Evolutionary conservation across 2,797 vertebrate species (phyloP).

Genomic region (Knipowitschia caucasica): DNA sequence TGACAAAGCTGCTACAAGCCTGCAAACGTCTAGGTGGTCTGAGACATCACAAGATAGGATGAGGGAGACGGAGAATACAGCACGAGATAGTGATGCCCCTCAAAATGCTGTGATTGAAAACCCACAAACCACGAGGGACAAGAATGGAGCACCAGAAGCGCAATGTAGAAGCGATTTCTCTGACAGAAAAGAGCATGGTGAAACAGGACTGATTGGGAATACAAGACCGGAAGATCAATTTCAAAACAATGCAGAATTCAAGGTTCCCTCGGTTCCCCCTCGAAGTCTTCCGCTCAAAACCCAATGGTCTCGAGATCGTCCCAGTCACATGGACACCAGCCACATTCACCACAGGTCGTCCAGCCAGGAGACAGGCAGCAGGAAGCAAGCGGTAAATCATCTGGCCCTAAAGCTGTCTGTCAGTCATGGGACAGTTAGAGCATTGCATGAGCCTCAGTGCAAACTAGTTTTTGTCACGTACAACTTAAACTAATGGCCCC

Average conservation of each 20-base stretch:
- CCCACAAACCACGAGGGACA: constrained; percentile 9
- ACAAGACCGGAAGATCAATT: constrained; percentile 39
- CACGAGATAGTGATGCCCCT: constrained; percentile 17
- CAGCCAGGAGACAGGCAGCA: constrained; percentile 71
- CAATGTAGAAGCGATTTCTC: constrained; percentile 24
- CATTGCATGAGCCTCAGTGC: constrained; percentile 80
- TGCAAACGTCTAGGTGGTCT: constrained; percentile 39
- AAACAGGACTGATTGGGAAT: constrained; percentile 45
- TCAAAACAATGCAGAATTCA: constrained; percentile 45
- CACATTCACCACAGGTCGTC: constrained; percentile 69
- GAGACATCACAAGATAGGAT: constrained; percentile 39
- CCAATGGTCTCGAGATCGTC: constrained; percentile 70
- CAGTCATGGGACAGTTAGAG: constrained; percentile 69
- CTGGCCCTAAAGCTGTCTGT: constrained; percentile 65
- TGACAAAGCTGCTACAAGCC: constrained; percentile 50
- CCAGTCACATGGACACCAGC: constrained; percentile 65
- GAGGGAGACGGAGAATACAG: constrained; percentile 37
- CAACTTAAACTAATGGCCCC: constrained; percentile 40
- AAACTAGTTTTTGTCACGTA: constrained; percentile 68
- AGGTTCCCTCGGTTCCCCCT: constrained; percentile 57
- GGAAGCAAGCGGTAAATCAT: constrained; percentile 80
- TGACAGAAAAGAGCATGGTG: constrained; percentile 44
- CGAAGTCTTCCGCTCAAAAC: constrained; percentile 69
- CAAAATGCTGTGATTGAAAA: constrained; percentile 31
- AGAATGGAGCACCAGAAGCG: constrained; percentile 6